Evolutionary conservation across 1,140 invertebrate species (phyloP).

Genomic region (Reticulitermes speratus): DNA sequence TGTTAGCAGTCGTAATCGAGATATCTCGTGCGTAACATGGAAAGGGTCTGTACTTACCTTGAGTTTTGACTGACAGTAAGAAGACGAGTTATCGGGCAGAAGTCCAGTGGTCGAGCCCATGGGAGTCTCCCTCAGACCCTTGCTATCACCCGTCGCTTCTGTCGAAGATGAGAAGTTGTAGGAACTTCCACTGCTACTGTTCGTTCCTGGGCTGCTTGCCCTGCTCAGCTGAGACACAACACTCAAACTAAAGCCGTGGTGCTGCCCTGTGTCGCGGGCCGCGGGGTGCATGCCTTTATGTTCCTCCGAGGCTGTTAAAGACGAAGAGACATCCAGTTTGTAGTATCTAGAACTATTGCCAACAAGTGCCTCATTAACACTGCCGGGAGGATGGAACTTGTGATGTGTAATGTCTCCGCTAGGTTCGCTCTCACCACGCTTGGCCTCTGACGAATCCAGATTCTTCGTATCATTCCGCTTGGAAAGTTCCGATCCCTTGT

Average conservation of each 20-base stretch:
- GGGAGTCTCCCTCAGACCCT: not conserved
- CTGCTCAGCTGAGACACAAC: not conserved
- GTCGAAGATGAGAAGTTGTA: not conserved
- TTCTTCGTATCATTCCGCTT: too few relatives aligned
- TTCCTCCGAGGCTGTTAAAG: too few relatives aligned
- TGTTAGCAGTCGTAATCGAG: too few relatives aligned
- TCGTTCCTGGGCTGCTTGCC: not conserved
- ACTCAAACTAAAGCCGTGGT: not conserved
- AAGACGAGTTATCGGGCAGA: not conserved
- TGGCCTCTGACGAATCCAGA: too few relatives aligned
- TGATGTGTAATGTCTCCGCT: not conserved
- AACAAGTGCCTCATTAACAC: not conserved
- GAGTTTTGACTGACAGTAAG: not conserved
- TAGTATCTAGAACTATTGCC: too few relatives aligned
- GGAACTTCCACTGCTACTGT: not conserved
- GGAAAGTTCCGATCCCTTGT: too few relatives aligned
- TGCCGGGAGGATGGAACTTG: not conserved
- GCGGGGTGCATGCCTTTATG: not conserved
- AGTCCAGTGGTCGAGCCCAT: not conserved
- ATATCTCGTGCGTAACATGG: too few relatives aligned
- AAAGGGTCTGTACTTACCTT: not conserved
- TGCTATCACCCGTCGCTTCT: too few relatives aligned
- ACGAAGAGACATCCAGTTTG: too few relatives aligned
- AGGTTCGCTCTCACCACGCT: not conserved
- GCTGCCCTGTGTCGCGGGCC: not conserved